Conservation (phyloP, 2,797 vertebrate genomes). For the Kryptolebias ocellatus region DNA sequence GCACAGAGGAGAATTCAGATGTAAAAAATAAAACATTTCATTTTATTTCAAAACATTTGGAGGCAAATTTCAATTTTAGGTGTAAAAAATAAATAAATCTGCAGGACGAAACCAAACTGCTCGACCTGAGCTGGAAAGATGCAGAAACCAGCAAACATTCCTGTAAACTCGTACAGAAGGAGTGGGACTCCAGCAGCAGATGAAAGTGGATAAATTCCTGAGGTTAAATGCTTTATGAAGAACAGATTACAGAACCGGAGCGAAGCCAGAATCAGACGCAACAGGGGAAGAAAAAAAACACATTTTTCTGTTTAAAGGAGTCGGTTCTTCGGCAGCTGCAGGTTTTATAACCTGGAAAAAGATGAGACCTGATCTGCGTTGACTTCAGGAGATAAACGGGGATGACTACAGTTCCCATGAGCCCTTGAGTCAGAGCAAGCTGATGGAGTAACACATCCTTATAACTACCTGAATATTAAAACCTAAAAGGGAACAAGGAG, state of each 20-base stretch:
- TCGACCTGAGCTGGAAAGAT: no score
- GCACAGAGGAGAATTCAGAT: no score
- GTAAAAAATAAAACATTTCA: no score
- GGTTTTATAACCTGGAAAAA: not conserved
- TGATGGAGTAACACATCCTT: not conserved
- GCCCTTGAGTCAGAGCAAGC: not conserved
- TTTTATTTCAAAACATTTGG: not conserved
- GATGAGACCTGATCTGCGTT: no score
- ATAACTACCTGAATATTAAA: not conserved
- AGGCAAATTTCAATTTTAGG: not conserved
- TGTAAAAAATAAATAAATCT: not conserved
- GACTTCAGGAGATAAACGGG: no score
- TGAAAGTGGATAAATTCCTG: constrained; percentile 59
- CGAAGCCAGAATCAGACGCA: constrained; percentile 27
- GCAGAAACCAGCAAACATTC: no score
- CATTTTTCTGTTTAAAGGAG: constrained; percentile 35
- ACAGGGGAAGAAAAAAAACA: constrained; percentile 5
- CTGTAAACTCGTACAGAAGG: no score
- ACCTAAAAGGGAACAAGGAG: no score
- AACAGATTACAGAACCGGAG: constrained; percentile 61
- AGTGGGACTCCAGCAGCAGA: not conserved
- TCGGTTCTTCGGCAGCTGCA: not conserved
- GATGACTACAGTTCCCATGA: not conserved
- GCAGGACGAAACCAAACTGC: not conserved
- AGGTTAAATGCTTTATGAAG: constrained; percentile 37